Base-by-base conservation (phyloP, 2,888 invertebrate genomes). In the Coenonympha arcania region DNA sequence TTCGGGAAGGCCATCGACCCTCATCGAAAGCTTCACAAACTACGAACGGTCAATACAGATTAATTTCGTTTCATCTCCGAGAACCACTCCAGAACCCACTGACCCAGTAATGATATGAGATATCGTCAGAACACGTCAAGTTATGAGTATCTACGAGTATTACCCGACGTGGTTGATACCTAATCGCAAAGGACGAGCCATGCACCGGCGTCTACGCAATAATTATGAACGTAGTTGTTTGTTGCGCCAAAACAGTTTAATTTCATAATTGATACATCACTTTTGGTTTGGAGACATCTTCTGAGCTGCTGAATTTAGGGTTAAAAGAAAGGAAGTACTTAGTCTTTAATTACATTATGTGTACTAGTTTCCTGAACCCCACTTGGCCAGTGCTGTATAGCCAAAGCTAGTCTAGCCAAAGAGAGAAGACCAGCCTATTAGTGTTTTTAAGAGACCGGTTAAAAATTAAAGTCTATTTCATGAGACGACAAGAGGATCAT, bases 1-100 rank as follows among this genome's bases (percentile, higher is more conserved):
- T 50, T 46, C 33, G 16, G 42, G 53, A 47, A 50, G 53, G 53
- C 43, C 50, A n/a, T 53, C 42, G 50, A 53, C 53, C 53, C 42
- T n/a, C n/a, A n/a, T n/a, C n/a, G n/a, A n/a, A n/a, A n/a, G n/a
- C n/a, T n/a, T n/a, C n/a, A n/a, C n/a, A n/a, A n/a, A n/a, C n/a
- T n/a, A n/a, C 13, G 22, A n/a, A 5, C 31, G 31, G 31, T 31
- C 43, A 43, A 33, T 43, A 33, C 31, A 30, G 20, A 22, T 43
- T 31, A 20, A n/a, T 43, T 20, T 43, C 30, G 31, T 43, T 31
- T 43, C 31, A 31, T 43, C 43, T 43, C 22, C 43, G 20, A 33
- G 43, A 31, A 20, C 15, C 6, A 19, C 30, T 43, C 19, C 8
- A 20, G 43, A 43, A n/a, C 20, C 43, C 8, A 22, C 22, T 22